Conservation (phyloP, 2,113 vertebrate species). For the Dipodomys spectabilis region DNA sequence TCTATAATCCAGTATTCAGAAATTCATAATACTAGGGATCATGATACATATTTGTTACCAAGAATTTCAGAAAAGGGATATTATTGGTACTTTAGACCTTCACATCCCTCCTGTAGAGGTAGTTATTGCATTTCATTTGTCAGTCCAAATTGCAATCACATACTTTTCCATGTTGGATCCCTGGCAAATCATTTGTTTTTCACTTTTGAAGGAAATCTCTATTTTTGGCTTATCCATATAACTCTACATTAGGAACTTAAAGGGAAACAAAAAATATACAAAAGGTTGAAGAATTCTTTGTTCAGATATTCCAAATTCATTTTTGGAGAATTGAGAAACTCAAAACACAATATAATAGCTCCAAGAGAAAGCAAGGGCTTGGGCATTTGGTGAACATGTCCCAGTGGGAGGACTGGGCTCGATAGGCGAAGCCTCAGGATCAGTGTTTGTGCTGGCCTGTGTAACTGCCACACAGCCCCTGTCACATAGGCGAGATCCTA, state of each 20-base stretch:
- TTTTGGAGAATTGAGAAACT: neutral
- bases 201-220: neutral
- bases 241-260: neutral
- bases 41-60: neutral
- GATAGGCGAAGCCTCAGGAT: neutral
- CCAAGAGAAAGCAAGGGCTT: neutral
- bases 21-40: neutral
- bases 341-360: constrained; percentile 25
- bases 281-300: neutral
- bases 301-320: neutral
- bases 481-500: too few relatives aligned
- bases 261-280: neutral
- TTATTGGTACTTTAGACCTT: too few relatives aligned
- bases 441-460: neutral
- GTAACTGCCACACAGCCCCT: neutral
- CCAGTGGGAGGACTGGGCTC: neutral
- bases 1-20: neutral
- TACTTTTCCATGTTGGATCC: too few relatives aligned
- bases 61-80: neutral
- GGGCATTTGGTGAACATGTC: neutral
- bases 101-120: too few relatives aligned
- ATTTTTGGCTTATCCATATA: neutral
- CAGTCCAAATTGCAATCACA: too few relatives aligned
- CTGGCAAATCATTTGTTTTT: neutral
- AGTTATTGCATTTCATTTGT: too few relatives aligned